A percentile compares a stretch with the other conserved stretches of the same genome.
Conservation (phyloP, 2,113 vertebrate genomes). For the Clarias magur region DNA sequence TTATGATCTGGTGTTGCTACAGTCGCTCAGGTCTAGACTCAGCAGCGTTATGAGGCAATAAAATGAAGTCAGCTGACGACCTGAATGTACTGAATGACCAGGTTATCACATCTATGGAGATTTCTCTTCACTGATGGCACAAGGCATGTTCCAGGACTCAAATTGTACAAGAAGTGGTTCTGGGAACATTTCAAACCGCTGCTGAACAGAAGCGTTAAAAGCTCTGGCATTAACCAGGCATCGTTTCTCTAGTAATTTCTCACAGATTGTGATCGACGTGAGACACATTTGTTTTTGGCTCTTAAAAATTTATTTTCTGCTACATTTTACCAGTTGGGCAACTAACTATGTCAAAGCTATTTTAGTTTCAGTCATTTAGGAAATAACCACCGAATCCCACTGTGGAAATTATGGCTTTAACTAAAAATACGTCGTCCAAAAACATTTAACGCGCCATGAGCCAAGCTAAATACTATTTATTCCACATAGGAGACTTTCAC, state of each 20-base stretch:
- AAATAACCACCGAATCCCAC: background rate
- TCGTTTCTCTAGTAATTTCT: background rate
- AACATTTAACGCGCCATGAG: background rate
- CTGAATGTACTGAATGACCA: no score
- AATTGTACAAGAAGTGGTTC: no score
- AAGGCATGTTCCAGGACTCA: no score
- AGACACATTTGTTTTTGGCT: background rate
- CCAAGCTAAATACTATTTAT: background rate
- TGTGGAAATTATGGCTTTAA: background rate
- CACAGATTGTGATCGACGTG: background rate
- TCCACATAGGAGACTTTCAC: constrained; percentile 14
- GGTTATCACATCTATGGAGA: no score
- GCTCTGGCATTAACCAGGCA: background rate
- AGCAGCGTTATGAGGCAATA: no score
- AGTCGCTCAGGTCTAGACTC: no score
- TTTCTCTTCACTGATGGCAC: no score
- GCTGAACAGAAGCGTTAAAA: background rate
- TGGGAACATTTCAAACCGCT: no score
- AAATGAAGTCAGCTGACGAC: no score
- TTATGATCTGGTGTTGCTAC: no score
- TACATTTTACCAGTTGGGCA: background rate
- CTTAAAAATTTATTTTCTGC: background rate
- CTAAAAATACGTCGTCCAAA: background rate
- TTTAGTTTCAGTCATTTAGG: background rate
- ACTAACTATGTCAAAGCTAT: background rate